Evolutionary conservation across 2,888 invertebrate species (phyloP).

Genomic region (Zygogramma bicolorata): DNA sequence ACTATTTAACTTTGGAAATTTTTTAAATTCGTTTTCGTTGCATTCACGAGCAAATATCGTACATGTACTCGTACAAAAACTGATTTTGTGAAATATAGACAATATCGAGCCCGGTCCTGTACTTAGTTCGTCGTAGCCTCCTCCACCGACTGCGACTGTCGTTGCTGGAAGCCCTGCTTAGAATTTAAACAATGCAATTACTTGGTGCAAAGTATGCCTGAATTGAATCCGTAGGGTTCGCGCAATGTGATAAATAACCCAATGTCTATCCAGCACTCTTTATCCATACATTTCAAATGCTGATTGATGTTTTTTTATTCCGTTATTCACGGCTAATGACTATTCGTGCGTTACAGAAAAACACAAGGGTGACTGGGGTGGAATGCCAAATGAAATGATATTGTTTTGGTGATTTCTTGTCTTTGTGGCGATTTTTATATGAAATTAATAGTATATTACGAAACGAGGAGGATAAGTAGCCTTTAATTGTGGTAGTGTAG

Average conservation of each 20-base stretch:
- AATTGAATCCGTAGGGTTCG: constrained; percentile 44
- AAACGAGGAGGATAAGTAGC: too few species aligned
- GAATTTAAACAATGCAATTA: constrained; percentile 59
- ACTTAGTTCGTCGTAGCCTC: too few species aligned
- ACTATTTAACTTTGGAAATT: too few species aligned
- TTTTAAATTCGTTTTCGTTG: too few species aligned
- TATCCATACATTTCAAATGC: constrained; percentile 28
- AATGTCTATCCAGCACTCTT: constrained; percentile 34
- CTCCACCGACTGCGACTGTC: constrained; percentile 16
- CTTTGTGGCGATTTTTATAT: neutral
- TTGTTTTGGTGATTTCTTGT: neutral
- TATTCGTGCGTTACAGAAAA: neutral
- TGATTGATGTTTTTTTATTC: constrained; percentile 32
- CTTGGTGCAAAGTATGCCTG: constrained; percentile 47
- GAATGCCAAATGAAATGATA: neutral
- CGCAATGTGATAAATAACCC: constrained; percentile 45
- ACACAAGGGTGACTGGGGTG: too few species aligned
- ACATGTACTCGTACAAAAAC: too few species aligned
- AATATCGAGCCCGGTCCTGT: too few species aligned
- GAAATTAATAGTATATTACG: too few species aligned
- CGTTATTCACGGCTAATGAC: constrained; percentile 21
- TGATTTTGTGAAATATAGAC: too few species aligned
- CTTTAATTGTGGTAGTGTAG: too few species aligned
- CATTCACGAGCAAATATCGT: too few species aligned
- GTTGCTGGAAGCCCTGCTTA: constrained; percentile 52